Base-by-base conservation (phyloP, 2,888 invertebrate species). In the Ariolimax columbianus region DNA sequence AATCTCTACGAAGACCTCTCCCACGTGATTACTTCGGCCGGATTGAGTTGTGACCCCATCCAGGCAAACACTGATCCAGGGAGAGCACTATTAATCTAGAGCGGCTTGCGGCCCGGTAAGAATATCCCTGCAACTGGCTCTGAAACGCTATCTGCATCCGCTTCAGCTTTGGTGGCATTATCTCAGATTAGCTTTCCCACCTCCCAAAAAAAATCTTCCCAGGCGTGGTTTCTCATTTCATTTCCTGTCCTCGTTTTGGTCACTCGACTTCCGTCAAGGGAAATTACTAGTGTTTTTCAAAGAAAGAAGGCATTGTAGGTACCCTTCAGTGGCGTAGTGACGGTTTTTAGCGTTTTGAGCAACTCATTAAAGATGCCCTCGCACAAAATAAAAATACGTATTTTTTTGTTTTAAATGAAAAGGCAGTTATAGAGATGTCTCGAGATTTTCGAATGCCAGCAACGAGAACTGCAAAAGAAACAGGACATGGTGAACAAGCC, bases 71-170 rank as follows among this genome's bases (percentile, higher is more conserved):
- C 33, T 30, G 47, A 43, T 30, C 75, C 38, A 43, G 7, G 17
- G 75, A 47, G 43, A 43, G 75, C 38, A 75, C 47, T 47, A 40
- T 43, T 75, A 75, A 75, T 75, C 75, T 47, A n/a, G 9, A 43
- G 26, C 23, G 43, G 7, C 47, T 47, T 75, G 43, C 47, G 43
- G 26, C 3, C 47, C 47, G 43, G n/a, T 47, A 47, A 75, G n/a
- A n/a, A 75, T n/a, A 43, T 75, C 47, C 26, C 47, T 40, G 40
- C n/a, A 75, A 43, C 9, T 75, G 75, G 40, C 47, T 26, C 26
- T 2, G n/a, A 43, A 40, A 43, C 47, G 6, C 43, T 75, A 2
- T 14, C 19, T 23, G 63, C n/a, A n/a, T 43, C 47, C 38, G 26
- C 19, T 75, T 30, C 63, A 63, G 30, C 75, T 75, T 75, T 47